phyloP scores from a whole-genome alignment of 2,113 vertebrate species.

The Todiramphus saurophagus region DNA sequence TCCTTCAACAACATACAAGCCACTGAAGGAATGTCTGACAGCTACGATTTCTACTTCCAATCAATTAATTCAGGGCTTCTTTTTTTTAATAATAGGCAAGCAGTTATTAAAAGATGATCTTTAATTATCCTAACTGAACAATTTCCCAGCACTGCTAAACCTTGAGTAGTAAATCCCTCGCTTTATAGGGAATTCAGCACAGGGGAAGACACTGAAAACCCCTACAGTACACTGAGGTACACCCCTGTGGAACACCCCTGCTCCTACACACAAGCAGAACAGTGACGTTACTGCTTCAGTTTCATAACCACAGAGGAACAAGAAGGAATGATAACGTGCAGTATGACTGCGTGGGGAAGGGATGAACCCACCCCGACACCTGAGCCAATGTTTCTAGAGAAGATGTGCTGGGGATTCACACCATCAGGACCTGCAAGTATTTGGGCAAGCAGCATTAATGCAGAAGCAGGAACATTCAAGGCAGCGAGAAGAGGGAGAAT shows the following conservation, averaged over 20 bases:
- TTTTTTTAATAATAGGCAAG: too few species aligned
- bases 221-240: background rate
- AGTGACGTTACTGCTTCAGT: background rate
- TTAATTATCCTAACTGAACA: background rate
- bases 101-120: background rate
- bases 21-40: background rate
- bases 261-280: background rate
- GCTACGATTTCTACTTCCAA: background rate
- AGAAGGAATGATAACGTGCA: background rate
- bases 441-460: background rate
- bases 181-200: background rate
- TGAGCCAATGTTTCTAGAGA: background rate
- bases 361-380: accelerated
- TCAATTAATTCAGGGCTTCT: background rate
- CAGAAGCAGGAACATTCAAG: background rate
- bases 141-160: background rate
- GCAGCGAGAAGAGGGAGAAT: background rate
- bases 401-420: background rate
- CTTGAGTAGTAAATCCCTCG: background rate
- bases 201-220: background rate
- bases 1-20: background rate
- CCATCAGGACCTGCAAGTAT: background rate
- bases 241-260: accelerated
- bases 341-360: background rate
- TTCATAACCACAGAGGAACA: too few species aligned